Conservation (phyloP, 30 jellyfish, hydroid and myxozoan genomes). For the Aurelia sp. region DNA sequence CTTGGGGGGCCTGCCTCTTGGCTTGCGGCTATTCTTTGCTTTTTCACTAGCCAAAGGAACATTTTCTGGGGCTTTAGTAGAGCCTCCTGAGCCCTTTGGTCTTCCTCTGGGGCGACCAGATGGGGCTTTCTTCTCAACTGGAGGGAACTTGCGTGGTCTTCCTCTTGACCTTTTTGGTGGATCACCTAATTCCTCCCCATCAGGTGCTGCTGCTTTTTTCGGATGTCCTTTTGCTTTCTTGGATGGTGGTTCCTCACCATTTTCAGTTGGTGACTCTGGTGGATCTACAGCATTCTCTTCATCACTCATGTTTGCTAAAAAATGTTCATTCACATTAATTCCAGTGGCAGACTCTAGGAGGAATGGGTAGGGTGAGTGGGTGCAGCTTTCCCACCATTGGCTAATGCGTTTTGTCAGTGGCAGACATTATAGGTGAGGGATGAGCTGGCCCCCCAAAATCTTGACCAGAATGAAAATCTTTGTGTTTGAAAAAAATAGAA, state of each 20-base stretch:
- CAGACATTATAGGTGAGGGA: too few species aligned
- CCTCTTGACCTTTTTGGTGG: constrained; percentile 55
- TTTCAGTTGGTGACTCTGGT: constrained; percentile 6
- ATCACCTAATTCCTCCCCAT: neutral
- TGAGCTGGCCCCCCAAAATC: too few species aligned
- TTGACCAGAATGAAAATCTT: too few species aligned
- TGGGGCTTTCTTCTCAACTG: constrained; percentile 36
- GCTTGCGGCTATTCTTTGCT: constrained; percentile 41
- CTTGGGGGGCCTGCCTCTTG: constrained; percentile 47
- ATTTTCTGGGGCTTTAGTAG: constrained; percentile 38
- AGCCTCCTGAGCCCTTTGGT: constrained; percentile 50
- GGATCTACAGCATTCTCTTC: neutral
- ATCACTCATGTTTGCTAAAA: constrained; percentile 43
- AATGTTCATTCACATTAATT: neutral
- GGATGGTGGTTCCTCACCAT: constrained; percentile 38
- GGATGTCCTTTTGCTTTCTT: constrained; percentile 36
- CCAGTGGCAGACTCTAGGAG: too few species aligned
- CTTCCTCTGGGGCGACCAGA: constrained; percentile 64
- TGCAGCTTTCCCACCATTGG: too few species aligned
- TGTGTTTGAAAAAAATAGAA: too few species aligned
- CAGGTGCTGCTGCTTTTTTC: constrained; percentile 15
- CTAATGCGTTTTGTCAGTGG: too few species aligned
- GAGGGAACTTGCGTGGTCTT: constrained; percentile 56
- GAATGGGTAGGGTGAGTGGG: too few species aligned
- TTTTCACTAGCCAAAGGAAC: constrained; percentile 67